Evolutionary conservation across 2,888 invertebrate species (phyloP).

Genomic region (Parnassius apollo): DNA sequence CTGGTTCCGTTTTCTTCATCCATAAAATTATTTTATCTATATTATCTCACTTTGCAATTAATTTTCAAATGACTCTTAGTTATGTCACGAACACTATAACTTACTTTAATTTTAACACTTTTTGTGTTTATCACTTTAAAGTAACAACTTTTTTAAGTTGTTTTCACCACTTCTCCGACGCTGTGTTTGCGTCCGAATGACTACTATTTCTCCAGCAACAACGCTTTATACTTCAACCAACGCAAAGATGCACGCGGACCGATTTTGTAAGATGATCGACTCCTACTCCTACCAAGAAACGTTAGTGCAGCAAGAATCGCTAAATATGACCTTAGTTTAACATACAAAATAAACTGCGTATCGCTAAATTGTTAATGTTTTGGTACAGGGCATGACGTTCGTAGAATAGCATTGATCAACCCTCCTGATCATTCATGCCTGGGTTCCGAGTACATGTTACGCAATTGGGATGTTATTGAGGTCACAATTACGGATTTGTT

Average conservation of each 20-base stretch:
- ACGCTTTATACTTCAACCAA: constrained; percentile 77
- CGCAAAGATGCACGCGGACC: constrained; percentile 68
- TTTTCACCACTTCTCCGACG: constrained; percentile 68
- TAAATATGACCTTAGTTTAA: constrained; percentile 33
- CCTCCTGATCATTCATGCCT: constrained; percentile 66
- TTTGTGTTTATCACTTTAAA: constrained; percentile 56
- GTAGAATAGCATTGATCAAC: constrained; percentile 69
- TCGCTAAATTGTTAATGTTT: constrained; percentile 23
- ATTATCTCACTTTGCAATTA: too few relatives aligned
- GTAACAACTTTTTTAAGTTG: constrained; percentile 45
- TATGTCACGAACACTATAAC: constrained; percentile 40
- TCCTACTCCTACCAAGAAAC: constrained; percentile 63
- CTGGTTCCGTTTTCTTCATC: too few relatives aligned
- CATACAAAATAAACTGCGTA: constrained; percentile 25
- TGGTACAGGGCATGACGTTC: constrained; percentile 68
- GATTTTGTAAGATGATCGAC: constrained; percentile 77
- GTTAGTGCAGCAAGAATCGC: constrained; percentile 30
- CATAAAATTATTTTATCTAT: too few relatives aligned
- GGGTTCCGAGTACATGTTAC: constrained; percentile 64
- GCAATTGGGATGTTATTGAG: constrained; percentile 67
- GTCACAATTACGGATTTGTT: constrained; percentile 64
- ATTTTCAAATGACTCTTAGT: background rate
- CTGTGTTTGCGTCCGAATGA: constrained; percentile 76
- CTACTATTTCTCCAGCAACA: constrained; percentile 65
- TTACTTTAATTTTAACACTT: constrained; percentile 59